These are phyloP conservation scores for Chelonus insularis DNA, from an alignment of 1,140 invertebrate genomes.

Conservation along the genomic window DNA sequence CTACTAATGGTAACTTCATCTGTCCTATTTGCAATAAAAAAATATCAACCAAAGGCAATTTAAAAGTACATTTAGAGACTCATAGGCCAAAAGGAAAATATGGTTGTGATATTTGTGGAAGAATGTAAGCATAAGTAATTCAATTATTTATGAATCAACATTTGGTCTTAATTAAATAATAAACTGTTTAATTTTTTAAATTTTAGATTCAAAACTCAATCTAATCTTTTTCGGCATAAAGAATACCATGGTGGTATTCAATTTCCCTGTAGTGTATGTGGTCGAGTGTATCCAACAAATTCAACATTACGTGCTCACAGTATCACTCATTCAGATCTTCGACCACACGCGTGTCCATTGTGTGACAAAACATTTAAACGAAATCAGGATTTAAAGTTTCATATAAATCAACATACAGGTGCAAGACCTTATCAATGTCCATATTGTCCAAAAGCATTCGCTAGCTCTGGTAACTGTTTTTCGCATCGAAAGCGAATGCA, in stretches of 20 bases:
- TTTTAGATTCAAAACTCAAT: constrained; percentile 71
- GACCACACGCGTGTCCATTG: constrained; percentile 71
- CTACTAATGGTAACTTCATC: constrained; percentile 46
- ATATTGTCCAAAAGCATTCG: constrained; percentile 79
- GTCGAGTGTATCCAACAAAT: constrained; percentile 70
- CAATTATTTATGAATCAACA: constrained; percentile 2
- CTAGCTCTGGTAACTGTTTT: constrained; percentile 77
- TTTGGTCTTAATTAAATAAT: constrained; percentile 3
- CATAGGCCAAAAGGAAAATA: constrained; percentile 68
- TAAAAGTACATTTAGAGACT: constrained; percentile 69
- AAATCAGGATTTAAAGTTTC: constrained; percentile 77
- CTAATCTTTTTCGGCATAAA: constrained; percentile 69
- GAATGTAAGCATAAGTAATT: constrained; percentile 64
- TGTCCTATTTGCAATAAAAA: constrained; percentile 68
- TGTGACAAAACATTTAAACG: constrained; percentile 77
- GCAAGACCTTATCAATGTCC: constrained; percentile 79
- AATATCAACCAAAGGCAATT: constrained; percentile 67
- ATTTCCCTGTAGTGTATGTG: constrained; percentile 69
- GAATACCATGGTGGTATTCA: constrained; percentile 68
- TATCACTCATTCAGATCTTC: constrained; percentile 71
- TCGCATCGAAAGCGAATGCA: constrained; percentile 76
- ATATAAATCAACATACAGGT: constrained; percentile 80
- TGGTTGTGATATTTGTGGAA: constrained; percentile 69
- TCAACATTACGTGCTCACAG: constrained; percentile 72
- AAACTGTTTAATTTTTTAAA: background rate